phyloP scores from a whole-genome alignment of 1,140 invertebrate species.

The Lucilia cuprina region DNA sequence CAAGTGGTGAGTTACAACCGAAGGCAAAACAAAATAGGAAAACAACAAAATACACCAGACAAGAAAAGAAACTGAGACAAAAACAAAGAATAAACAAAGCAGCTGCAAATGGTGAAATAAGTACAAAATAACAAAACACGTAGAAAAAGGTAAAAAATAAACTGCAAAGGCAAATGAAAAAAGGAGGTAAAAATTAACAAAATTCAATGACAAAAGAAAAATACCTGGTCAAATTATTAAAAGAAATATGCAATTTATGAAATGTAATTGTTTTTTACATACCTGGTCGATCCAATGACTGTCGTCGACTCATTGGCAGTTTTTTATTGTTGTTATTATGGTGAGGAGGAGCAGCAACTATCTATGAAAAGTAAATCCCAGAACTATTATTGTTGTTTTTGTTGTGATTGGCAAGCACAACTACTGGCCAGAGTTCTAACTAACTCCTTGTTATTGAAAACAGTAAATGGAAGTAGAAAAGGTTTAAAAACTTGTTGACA shows the following conservation, averaged over 20 bases:
- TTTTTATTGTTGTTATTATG: slow-evolving; percentile 15
- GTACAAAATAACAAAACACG: not conserved
- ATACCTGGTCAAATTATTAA: not conserved
- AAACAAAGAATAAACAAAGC: not conserved
- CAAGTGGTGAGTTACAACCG: not conserved
- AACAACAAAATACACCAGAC: not conserved
- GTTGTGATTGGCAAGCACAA: not conserved
- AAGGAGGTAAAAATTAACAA: not conserved
- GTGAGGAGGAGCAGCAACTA: not conserved
- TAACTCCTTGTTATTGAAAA: not conserved
- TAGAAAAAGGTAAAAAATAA: not conserved
- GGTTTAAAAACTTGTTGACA: slow-evolving; percentile 1
- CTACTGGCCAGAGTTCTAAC: not conserved
- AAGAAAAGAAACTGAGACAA: not conserved
- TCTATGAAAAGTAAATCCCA: slow-evolving; percentile 4
- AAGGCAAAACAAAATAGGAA: not conserved
- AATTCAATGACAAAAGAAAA: not conserved
- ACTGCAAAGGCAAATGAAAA: not conserved
- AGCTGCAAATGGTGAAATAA: not conserved
- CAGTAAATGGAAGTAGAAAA: not conserved
- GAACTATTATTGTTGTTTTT: not conserved
- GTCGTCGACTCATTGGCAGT: slow-evolving; percentile 62
- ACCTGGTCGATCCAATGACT: slow-evolving; percentile 63
- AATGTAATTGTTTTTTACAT: slow-evolving; percentile 23
- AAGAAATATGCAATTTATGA: not conserved